A percentile compares a stretch with the other conserved stretches of the same genome.
Evolutionary conservation across 2,797 vertebrate genomes (phyloP).

Genomic region (Onychomys torridus): DNA sequence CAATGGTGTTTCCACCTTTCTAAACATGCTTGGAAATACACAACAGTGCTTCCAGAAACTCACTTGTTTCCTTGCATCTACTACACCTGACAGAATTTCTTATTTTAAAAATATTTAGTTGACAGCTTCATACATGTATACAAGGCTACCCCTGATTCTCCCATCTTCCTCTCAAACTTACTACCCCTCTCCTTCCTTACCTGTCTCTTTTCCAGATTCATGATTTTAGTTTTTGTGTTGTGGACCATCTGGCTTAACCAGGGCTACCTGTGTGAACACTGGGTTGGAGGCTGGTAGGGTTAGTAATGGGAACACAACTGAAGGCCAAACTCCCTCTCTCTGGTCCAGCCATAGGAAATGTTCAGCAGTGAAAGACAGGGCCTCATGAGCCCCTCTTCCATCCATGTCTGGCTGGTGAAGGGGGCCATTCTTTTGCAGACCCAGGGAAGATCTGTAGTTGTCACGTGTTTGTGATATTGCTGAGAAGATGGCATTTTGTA

Average conservation of each 20-base stretch:
- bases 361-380: not conserved
- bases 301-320: not conserved
- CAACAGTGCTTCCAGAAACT: not conserved
- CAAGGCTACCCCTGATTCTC: too few species aligned
- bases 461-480: not conserved
- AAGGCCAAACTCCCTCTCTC: not conserved
- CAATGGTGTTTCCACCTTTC: not conserved
- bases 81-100: not conserved
- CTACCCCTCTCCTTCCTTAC: not conserved
- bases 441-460: not conserved
- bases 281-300: not conserved
- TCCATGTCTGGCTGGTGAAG: not conserved
- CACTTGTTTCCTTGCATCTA: conserved; percentile 7
- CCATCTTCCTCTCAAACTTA: too few species aligned
- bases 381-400: not conserved
- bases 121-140: not conserved
- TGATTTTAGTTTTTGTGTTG: not conserved
- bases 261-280: not conserved
- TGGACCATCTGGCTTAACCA: not conserved
- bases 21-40: not conserved
- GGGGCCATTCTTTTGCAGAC: not conserved
- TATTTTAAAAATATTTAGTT: not conserved
- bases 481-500: not conserved
- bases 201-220: not conserved
- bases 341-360: not conserved